A percentile compares a stretch with the other conserved stretches of the same genome.
Conservation (phyloP, 2,797 vertebrate species). For the Liasis olivaceus region DNA sequence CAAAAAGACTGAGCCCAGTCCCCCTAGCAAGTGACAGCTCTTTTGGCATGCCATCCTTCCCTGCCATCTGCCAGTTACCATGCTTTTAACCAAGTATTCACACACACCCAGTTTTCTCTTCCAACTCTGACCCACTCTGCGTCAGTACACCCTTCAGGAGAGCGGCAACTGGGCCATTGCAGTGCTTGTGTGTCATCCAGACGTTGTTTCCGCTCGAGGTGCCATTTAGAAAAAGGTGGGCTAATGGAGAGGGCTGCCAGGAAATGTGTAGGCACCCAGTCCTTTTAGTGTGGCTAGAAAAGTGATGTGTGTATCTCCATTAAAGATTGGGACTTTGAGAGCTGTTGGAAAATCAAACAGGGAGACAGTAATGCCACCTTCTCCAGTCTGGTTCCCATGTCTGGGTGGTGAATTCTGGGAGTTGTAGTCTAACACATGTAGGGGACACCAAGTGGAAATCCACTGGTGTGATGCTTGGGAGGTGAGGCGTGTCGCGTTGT, state of each 20-base stretch:
- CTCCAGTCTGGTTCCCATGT: not conserved
- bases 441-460: not conserved
- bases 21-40: not conserved
- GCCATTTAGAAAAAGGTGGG: not conserved
- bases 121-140: not conserved
- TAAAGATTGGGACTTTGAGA: not conserved
- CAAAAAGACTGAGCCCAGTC: not conserved
- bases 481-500: constrained; percentile 20
- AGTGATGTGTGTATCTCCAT: not conserved
- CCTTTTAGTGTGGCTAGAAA: not conserved
- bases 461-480: constrained; percentile 53
- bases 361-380: not conserved
- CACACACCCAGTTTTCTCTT: not conserved
- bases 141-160: not conserved
- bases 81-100: not conserved
- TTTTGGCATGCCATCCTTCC: not conserved
- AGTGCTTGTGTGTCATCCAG: no score
- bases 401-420: not conserved
- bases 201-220: not conserved
- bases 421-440: constrained; percentile 31
- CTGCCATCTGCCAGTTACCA: not conserved
- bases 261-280: not conserved
- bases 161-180: not conserved
- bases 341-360: not conserved
- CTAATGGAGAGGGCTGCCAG: not conserved